Percentiles rank a stretch among this genome's conserved stretches.
Evolutionary conservation across 2,113 vertebrate species (phyloP).

Genomic region (Rynchops niger): DNA sequence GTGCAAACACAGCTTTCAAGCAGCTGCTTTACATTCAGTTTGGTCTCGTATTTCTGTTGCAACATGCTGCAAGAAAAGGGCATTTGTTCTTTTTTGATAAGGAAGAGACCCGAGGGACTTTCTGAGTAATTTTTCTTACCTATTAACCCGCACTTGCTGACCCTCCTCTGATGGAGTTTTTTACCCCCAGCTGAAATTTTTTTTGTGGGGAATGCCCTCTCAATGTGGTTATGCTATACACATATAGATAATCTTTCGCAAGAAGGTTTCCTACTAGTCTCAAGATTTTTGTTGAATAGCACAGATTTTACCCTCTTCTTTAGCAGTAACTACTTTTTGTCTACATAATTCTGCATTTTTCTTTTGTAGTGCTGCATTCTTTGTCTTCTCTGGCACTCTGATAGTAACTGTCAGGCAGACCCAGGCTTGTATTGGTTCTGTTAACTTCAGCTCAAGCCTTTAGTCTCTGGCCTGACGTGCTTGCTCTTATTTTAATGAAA

Average conservation of each 20-base stretch:
- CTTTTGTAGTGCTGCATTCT: not conserved
- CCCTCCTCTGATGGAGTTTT: not conserved
- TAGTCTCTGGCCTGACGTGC: not conserved
- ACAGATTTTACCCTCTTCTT: not conserved
- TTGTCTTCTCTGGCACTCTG: not conserved
- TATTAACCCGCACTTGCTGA: not conserved
- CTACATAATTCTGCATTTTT: not conserved
- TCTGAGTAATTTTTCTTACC: not conserved
- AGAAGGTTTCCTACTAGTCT: not conserved
- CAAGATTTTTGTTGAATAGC: not conserved
- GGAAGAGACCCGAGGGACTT: not conserved
- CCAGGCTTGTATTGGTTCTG: not conserved
- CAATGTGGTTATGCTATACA: not conserved
- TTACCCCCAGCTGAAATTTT: not conserved
- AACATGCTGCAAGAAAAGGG: not conserved
- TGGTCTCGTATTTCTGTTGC: not conserved
- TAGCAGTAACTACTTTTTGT: not conserved
- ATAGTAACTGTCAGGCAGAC: not conserved
- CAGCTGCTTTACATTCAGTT: not conserved
- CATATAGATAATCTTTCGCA: not conserved
- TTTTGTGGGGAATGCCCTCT: not conserved
- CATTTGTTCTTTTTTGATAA: not conserved
- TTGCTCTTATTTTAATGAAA: constrained; percentile 28
- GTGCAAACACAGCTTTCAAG: not conserved
- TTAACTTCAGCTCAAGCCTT: constrained; percentile 16